Base-by-base conservation (phyloP, 2,888 invertebrate genomes). In the Prionchulus punctatus region DNA sequence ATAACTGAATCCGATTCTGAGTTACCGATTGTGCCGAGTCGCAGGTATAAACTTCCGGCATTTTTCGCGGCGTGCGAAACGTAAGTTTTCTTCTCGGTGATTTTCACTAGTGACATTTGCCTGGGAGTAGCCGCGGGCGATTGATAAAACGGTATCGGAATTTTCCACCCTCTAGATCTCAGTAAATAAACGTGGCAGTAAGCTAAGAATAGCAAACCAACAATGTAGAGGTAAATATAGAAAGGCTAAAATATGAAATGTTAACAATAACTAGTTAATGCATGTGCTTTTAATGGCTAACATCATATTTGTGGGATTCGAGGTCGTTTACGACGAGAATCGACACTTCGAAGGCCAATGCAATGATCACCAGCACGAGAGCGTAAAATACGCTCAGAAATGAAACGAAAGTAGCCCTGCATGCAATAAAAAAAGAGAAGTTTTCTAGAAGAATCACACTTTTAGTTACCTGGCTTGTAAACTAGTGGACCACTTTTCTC, bases 221-320 rank as follows among this genome's bases (percentile, higher is more conserved):
- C 36, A 18, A 18, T 25, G 53, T 59, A 58, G 12, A 60, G 36
- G 58, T 58, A 58, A 25, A 58, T 27, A 56, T 58, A 58, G 58
- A 60, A 58, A 2, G 26, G 23, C 58, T 58, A 56, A 27, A 64
- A 59, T 18, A 23, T 36, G 36, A 36, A 36, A 36, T n/a, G n/a
- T n/a, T n/a, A n/a, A n/a, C n/a, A 4, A 45, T 7, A 45, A n/a
- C 7, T 23, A 45, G 23, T n/a, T n/a, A 45, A 45, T 45, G 23
- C 45, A n/a, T 23, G 4, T n/a, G n/a, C n/a, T n/a, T n/a, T n/a
- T n/a, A n/a, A n/a, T n/a, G n/a, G n/a, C n/a, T n/a, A n/a, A 36
- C 36, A 36, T 36, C 36, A 36, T 36, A 36, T 36, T 23, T 7
- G 7, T 49, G 12, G 30, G 28, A 12, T 7, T 49, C 28, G n/a